A percentile compares a stretch with the other conserved stretches of the same genome.
Evolutionary conservation across 2,888 invertebrate species (phyloP).

Genomic region (Diarsia rubi): DNA sequence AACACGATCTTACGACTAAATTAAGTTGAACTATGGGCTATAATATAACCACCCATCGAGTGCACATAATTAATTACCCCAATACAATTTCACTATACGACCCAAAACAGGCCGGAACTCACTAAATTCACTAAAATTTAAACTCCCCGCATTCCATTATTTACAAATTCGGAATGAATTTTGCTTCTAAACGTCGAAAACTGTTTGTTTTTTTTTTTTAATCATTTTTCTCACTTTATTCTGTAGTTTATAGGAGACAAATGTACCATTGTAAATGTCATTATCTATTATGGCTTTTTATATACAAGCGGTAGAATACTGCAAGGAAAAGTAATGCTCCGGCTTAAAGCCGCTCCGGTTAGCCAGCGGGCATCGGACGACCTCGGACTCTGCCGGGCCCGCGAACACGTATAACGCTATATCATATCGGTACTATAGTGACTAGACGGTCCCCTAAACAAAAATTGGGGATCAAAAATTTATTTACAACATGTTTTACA

Average conservation of each 20-base stretch:
- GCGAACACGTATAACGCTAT: constrained; percentile 65
- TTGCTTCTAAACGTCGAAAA: constrained; percentile 54
- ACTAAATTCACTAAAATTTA: constrained; percentile 83
- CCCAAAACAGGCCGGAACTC: constrained; percentile 70
- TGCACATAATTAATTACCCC: constrained; percentile 75
- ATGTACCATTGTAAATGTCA: constrained; percentile 55
- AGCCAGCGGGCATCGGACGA: constrained; percentile 50
- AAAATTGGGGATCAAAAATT: constrained; percentile 75
- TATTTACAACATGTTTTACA: constrained; percentile 85
- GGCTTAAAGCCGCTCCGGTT: constrained; percentile 75
- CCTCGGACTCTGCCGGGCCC: constrained; percentile 54
- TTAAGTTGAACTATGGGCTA: constrained; percentile 78
- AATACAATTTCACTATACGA: constrained; percentile 82
- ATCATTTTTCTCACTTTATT: constrained; percentile 52
- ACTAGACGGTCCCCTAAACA: constrained; percentile 84
- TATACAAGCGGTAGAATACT: constrained; percentile 84
- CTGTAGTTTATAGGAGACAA: constrained; percentile 51
- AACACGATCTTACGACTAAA: constrained; percentile 83
- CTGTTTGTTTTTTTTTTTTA: constrained; percentile 34
- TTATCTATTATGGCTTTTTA: constrained; percentile 68
- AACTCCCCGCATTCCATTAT: constrained; percentile 72
- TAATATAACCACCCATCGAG: constrained; percentile 70
- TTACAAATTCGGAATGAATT: constrained; percentile 77
- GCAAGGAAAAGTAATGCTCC: constrained; percentile 69
- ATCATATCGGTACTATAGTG: constrained; percentile 82